Evolutionary conservation across 2,797 vertebrate genomes (phyloP).

Genomic region (Margarornis squamiger): DNA sequence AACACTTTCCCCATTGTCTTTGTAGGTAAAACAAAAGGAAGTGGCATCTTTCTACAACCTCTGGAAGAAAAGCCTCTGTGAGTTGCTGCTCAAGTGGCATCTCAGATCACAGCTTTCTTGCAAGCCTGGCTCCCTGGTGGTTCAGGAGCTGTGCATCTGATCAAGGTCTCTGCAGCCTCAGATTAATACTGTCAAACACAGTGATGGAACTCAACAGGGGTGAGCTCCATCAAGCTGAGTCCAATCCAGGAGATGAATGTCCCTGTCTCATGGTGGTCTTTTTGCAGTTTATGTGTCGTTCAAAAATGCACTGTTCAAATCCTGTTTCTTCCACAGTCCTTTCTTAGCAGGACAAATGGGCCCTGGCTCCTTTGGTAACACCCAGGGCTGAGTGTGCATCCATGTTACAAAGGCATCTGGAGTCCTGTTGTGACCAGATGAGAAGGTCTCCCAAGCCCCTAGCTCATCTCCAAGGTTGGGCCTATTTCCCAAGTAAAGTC

Average conservation of each 20-base stretch:
- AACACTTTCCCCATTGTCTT: background rate
- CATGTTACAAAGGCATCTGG: background rate
- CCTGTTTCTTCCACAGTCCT: background rate
- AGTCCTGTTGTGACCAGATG: background rate
- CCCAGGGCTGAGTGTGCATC: background rate
- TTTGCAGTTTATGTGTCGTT: background rate
- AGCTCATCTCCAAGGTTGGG: background rate
- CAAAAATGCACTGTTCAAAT: background rate
- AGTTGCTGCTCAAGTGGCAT: background rate
- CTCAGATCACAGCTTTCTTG: background rate
- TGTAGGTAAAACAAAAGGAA: background rate
- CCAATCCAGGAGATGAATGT: background rate
- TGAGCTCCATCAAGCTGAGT: background rate
- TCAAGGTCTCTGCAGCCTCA: background rate
- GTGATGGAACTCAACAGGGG: background rate
- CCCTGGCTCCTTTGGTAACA: background rate
- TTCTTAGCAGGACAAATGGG: background rate
- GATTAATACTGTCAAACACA: background rate
- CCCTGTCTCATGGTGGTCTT: background rate
- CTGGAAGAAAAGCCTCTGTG: background rate
- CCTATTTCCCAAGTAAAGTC: slow-evolving; percentile 9
- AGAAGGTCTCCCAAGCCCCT: background rate
- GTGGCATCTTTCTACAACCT: background rate
- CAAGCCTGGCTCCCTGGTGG: background rate
- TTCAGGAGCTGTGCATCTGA: background rate